Conservation (phyloP, 2,888 invertebrate species). For the Crepidodera aurea region DNA sequence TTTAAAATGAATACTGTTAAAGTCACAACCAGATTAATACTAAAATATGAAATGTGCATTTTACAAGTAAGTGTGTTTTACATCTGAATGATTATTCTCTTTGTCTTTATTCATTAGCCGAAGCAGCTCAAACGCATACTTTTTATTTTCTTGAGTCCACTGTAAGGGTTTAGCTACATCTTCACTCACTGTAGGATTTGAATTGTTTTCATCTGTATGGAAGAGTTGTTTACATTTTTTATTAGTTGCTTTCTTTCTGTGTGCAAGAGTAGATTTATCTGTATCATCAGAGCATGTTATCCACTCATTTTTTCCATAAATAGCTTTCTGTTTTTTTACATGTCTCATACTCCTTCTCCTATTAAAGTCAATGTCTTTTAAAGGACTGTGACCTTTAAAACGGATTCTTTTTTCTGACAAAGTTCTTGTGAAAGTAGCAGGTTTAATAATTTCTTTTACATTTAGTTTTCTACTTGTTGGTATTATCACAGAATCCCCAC, state of each 20-base stretch:
- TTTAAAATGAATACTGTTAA: background rate
- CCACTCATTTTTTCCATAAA: constrained; percentile 28
- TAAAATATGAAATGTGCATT: background rate
- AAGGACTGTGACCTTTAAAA: constrained; percentile 58
- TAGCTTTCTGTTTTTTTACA: constrained; percentile 30
- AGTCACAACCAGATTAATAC: background rate
- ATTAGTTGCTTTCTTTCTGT: constrained; percentile 6
- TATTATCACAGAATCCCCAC: constrained; percentile 55
- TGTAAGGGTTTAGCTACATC: constrained; percentile 43
- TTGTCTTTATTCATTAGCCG: constrained; percentile 53
- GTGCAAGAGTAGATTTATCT: constrained; percentile 25
- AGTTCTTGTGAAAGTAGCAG: constrained; percentile 53
- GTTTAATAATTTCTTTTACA: constrained; percentile 53
- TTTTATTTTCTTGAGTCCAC: constrained; percentile 58
- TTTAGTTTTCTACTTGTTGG: constrained; percentile 60
- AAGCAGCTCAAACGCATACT: constrained; percentile 57
- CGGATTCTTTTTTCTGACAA: constrained; percentile 56
- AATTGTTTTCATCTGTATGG: constrained; percentile 29
- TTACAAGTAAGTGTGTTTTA: constrained; percentile 50
- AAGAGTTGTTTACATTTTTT: constrained; percentile 34
- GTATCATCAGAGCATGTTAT: constrained; percentile 38
- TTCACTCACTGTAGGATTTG: constrained; percentile 23
- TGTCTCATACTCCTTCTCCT: constrained; percentile 38
- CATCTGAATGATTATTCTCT: constrained; percentile 42
- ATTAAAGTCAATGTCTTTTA: constrained; percentile 52